Conservation (phyloP, 1,140 invertebrate species). For the Drosophila sp. region DNA sequence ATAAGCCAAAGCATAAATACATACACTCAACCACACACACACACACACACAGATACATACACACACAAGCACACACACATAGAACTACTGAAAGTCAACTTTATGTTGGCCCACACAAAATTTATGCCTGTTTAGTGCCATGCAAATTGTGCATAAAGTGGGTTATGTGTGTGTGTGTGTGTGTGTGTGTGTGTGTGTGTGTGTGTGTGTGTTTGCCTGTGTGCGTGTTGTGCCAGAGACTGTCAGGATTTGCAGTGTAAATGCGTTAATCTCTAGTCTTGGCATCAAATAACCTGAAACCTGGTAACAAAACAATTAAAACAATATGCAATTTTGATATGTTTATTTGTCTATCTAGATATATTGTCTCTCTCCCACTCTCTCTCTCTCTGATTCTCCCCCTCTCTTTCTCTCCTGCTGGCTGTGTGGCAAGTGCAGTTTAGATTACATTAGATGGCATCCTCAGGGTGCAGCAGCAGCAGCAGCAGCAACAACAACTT, state of each 20-base stretch:
- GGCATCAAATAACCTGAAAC: constrained; percentile 73
- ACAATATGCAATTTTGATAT: constrained; percentile 83
- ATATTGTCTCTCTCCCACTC: constrained; percentile 5
- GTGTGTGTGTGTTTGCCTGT: constrained; percentile 7
- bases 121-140: constrained; percentile 71
- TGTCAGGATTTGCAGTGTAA: constrained; percentile 73
- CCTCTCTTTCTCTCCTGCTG: neutral
- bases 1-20: constrained; percentile 34
- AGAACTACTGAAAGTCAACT: constrained; percentile 58
- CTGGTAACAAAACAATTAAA: constrained; percentile 84
- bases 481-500: constrained; percentile 9
- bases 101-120: constrained; percentile 66
- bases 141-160: constrained; percentile 36
- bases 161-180: constrained; percentile 3
- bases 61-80: constrained; percentile 27
- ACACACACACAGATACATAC: constrained; percentile 29
- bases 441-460: constrained; percentile 67
- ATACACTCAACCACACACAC: constrained; percentile 12
- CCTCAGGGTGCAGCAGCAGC: constrained; percentile 46
- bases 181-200: neutral
- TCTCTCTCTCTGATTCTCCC: neutral
- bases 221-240: constrained; percentile 29
- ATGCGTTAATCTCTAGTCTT: constrained; percentile 80
- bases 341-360: constrained; percentile 63
- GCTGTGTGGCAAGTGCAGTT: constrained; percentile 40